Conservation (phyloP, 2,888 invertebrate species). For the Acanthosepion lycidas region DNA sequence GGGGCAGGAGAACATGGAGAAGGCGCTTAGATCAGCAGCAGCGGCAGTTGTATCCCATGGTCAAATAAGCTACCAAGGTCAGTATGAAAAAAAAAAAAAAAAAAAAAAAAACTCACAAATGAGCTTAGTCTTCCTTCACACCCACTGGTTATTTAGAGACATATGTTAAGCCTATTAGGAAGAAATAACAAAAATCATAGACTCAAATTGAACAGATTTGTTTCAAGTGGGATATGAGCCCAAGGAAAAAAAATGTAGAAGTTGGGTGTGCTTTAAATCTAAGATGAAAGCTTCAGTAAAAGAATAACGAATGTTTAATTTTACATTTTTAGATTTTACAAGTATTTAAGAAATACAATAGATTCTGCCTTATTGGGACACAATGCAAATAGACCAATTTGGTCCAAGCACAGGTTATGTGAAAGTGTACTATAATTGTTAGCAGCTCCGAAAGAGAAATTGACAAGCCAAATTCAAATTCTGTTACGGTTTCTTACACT, state of each 20-base stretch:
- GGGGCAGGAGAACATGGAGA: background rate
- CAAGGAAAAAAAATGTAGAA: background rate
- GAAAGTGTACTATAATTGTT: too few species aligned
- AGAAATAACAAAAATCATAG: background rate
- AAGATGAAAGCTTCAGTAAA: background rate
- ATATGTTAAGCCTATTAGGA: slow-evolving; percentile 23
- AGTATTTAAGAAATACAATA: background rate
- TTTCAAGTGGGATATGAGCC: background rate
- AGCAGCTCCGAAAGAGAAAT: too few species aligned
- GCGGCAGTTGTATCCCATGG: background rate
- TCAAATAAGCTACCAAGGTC: background rate
- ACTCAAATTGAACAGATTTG: background rate
- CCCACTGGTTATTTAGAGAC: slow-evolving; percentile 7
- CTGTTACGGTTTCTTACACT: too few species aligned
- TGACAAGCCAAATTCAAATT: too few species aligned
- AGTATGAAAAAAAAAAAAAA: background rate
- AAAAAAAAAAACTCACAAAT: background rate
- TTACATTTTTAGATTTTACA: background rate
- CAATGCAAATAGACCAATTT: background rate
- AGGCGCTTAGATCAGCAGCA: background rate
- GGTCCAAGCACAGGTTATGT: too few species aligned
- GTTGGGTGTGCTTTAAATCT: background rate
- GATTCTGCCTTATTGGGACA: background rate
- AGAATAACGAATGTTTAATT: background rate
- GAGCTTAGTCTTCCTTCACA: background rate